Conservation (phyloP, 2,113 vertebrate species). For the Motacilla alba region DNA sequence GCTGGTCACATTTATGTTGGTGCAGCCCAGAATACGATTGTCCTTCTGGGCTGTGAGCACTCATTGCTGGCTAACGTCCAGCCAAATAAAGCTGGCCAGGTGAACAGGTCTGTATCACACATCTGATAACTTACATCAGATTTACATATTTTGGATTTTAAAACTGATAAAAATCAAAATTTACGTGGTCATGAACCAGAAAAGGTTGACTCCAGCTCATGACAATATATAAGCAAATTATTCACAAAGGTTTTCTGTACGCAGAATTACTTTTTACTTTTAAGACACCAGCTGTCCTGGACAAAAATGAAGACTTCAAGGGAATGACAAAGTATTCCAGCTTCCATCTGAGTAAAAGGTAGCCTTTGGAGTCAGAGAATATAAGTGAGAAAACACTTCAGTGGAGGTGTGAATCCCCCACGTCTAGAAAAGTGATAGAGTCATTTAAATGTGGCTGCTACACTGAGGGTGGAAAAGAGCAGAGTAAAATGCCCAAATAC, state of each 20-base stretch:
- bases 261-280: neutral
- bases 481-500: neutral
- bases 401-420: neutral
- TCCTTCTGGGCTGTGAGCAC: neutral
- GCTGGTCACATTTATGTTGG: neutral
- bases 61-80: neutral
- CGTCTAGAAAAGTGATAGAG: neutral
- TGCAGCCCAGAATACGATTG: neutral
- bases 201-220: neutral
- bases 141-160: neutral
- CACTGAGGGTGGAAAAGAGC: neutral
- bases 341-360: neutral
- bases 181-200: neutral
- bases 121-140: neutral
- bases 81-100: neutral
- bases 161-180: neutral
- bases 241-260: neutral
- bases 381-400: neutral
- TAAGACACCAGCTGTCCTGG: neutral
- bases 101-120: neutral
- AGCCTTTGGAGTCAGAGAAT: neutral
- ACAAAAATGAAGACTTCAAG: neutral
- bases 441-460: neutral
- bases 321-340: neutral
- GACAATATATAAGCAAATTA: neutral